Evolutionary conservation across 2,888 invertebrate species (phyloP).

Genomic region (Leptinotarsa peninsularis): DNA sequence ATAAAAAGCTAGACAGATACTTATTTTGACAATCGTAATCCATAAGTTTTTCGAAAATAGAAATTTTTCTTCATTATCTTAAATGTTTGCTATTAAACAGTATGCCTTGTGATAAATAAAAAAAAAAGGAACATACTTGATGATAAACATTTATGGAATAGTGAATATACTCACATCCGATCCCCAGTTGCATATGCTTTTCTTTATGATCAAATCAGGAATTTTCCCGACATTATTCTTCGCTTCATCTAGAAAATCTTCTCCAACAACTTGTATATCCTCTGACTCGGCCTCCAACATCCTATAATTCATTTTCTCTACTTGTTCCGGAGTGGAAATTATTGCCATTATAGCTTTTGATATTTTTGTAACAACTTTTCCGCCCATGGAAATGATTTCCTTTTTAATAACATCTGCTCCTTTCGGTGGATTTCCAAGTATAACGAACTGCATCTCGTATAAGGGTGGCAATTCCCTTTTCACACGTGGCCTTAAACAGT

Average conservation of each 20-base stretch:
- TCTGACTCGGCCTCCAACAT: conserved; percentile 75
- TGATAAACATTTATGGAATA: no score
- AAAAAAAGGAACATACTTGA: no score
- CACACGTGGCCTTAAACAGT: conserved; percentile 72
- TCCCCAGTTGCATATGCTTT: conserved; percentile 87
- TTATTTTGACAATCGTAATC: no score
- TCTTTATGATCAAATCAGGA: conserved; percentile 75
- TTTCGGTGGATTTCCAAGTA: conserved; percentile 70
- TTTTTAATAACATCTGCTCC: conserved; percentile 75
- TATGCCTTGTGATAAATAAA: no score
- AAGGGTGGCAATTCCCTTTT: conserved; percentile 76
- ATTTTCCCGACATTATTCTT: conserved; percentile 73
- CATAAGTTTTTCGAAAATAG: no score
- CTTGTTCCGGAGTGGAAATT: conserved; percentile 77
- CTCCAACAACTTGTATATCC: conserved; percentile 85
- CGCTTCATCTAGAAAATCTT: conserved; percentile 79
- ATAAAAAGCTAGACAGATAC: background rate
- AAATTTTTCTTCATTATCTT: no score
- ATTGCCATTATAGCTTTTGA: conserved; percentile 78
- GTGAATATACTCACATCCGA: conserved; percentile 74
- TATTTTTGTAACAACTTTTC: conserved; percentile 76
- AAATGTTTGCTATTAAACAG: no score
- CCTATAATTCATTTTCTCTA: conserved; percentile 75
- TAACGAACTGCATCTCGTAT: conserved; percentile 82
- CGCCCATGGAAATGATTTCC: conserved; percentile 81